A percentile compares a stretch with the other conserved stretches of the same genome.
Evolutionary conservation across 2,888 invertebrate genomes (phyloP).

Genomic region (Parnassius apollo): DNA sequence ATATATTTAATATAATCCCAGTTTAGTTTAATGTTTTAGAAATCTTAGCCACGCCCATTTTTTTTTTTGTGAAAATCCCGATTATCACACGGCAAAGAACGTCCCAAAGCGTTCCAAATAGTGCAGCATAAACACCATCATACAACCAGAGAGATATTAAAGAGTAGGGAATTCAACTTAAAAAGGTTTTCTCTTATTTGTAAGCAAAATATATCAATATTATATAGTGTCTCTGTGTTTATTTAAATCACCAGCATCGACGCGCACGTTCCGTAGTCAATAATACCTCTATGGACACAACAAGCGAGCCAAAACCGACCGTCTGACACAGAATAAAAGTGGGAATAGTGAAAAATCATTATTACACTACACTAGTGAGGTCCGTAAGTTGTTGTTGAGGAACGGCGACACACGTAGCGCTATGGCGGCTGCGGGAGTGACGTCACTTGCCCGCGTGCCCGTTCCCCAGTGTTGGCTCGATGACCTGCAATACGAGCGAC

Average conservation of each 20-base stretch:
- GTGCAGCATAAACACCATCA: slow-evolving; percentile 15
- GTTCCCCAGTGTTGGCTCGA: slow-evolving; percentile 64
- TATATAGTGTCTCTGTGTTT: slow-evolving; percentile 1
- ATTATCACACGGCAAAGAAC: slow-evolving; percentile 13
- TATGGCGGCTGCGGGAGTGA: slow-evolving; percentile 46
- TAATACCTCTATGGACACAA: slow-evolving; percentile 24
- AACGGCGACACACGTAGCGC: slow-evolving; percentile 78
- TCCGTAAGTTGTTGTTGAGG: slow-evolving; percentile 72
- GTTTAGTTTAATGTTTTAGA: too few relatives aligned
- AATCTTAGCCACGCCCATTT: slow-evolving; percentile 8
- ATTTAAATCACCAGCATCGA: too few relatives aligned
- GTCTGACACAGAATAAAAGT: slow-evolving; percentile 30
- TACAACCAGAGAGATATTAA: slow-evolving; percentile 18
- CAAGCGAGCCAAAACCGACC: slow-evolving; percentile 45
- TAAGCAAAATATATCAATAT: slow-evolving; percentile 17
- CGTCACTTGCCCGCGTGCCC: slow-evolving; percentile 70
- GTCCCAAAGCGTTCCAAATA: slow-evolving; percentile 17
- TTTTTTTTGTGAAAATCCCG: slow-evolving; percentile 2
- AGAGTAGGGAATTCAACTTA: slow-evolving; percentile 7
- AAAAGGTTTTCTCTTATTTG: not conserved
- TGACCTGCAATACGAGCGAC: slow-evolving; percentile 72
- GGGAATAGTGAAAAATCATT: slow-evolving; percentile 38
- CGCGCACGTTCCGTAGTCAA: not conserved
- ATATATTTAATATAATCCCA: too few relatives aligned
- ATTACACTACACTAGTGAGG: slow-evolving; percentile 76